Evolutionary conservation across 2,888 invertebrate species (phyloP).

Genomic region (Ceramica pisi): DNA sequence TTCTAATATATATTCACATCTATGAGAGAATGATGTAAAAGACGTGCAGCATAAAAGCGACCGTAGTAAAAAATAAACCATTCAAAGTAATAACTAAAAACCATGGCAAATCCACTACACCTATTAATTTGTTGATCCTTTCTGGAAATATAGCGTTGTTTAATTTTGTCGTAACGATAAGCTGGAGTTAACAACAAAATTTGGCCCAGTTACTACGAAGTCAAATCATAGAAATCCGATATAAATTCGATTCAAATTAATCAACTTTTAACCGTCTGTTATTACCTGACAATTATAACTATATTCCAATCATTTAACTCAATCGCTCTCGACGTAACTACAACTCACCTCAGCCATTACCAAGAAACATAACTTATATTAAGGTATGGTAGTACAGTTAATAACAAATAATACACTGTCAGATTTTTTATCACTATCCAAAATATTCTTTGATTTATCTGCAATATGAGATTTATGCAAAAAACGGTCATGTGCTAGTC

Average conservation of each 20-base stretch:
- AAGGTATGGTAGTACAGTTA: conserved; percentile 1
- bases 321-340: conserved; percentile 10
- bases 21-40: too few species aligned
- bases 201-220: neutral
- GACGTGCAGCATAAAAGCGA: too few species aligned
- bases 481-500: too few species aligned
- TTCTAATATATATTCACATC: too few species aligned
- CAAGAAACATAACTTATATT: neutral
- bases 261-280: neutral
- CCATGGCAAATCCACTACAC: too few species aligned
- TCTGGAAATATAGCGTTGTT: neutral
- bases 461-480: too few species aligned
- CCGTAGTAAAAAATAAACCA: too few species aligned
- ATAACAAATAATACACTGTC: neutral
- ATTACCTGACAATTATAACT: conserved; percentile 7
- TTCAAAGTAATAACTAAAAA: too few species aligned
- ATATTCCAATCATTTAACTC: conserved; percentile 11
- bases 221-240: too few species aligned
- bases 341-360: conserved; percentile 1
- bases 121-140: neutral
- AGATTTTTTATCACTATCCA: too few species aligned
- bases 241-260: neutral
- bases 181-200: neutral
- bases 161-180: neutral
- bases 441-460: too few species aligned